Evolutionary conservation across 2,888 invertebrate genomes (phyloP).

Genomic region (Noctua comes): DNA sequence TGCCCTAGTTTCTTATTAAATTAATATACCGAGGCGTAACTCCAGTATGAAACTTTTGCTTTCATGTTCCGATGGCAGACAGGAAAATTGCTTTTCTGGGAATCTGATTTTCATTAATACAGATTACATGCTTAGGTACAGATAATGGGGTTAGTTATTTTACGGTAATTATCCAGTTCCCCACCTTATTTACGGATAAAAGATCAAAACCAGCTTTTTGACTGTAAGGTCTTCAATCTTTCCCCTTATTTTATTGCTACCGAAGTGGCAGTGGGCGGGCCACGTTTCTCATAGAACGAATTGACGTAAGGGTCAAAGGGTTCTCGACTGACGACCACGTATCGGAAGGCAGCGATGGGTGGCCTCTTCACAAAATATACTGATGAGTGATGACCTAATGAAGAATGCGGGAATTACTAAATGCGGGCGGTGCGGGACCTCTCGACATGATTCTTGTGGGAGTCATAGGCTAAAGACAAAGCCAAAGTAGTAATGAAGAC

Average conservation of each 20-base stretch:
- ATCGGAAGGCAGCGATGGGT: not conserved
- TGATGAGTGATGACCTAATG: not conserved
- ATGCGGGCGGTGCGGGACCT: not conserved
- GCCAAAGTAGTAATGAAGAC: not conserved
- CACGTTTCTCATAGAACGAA: not conserved
- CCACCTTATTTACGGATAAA: not conserved
- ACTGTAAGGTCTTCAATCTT: not conserved
- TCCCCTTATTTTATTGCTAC: constrained; percentile 14
- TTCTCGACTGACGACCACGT: not conserved
- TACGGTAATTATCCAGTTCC: not conserved
- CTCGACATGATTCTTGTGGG: not conserved
- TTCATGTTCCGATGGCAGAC: constrained; percentile 15
- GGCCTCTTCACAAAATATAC: not conserved
- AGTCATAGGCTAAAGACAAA: not conserved
- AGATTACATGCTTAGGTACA: not conserved
- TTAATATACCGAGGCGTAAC: constrained; percentile 6
- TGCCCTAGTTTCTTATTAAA: constrained; percentile 22
- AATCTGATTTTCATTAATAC: constrained; percentile 11
- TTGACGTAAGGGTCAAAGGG: not conserved
- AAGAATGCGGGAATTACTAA: not conserved
- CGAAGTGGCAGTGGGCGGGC: not conserved
- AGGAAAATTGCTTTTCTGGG: constrained; percentile 8
- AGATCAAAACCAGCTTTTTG: not conserved
- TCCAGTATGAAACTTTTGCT: constrained; percentile 10
- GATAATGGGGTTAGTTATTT: not conserved